Conservation (phyloP, 2,888 invertebrate species). For the Chrysotoxum bicinctum region DNA sequence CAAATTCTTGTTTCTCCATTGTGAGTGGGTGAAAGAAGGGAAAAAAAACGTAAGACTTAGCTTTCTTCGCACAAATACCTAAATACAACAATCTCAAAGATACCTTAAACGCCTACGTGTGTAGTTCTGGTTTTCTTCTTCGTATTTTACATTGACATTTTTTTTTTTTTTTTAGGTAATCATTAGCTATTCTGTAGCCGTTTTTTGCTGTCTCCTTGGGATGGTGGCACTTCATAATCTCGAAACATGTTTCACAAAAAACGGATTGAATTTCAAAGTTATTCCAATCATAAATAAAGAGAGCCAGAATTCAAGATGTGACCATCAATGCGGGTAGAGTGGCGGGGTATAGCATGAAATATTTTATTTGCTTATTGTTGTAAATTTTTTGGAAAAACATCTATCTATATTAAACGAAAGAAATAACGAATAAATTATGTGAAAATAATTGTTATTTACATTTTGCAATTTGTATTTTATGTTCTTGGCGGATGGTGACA, state of each 20-base stretch:
- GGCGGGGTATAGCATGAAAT: neutral
- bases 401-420: neutral
- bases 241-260: constrained; percentile 48
- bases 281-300: constrained; percentile 60
- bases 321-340: constrained; percentile 35
- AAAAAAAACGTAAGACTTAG: constrained; percentile 20
- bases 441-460: constrained; percentile 22
- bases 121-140: constrained; percentile 25
- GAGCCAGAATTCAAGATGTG: constrained; percentile 56
- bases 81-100: neutral
- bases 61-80: constrained; percentile 14
- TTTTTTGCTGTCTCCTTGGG: constrained; percentile 35
- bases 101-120: constrained; percentile 45
- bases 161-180: constrained; percentile 55
- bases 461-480: constrained; percentile 18
- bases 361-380: neutral
- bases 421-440: constrained; percentile 14
- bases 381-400: neutral
- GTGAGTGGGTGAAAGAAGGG: constrained; percentile 46
- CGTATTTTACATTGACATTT: constrained; percentile 38
- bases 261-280: constrained; percentile 68
- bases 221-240: constrained; percentile 64
- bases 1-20: constrained; percentile 22
- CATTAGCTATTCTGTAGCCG: constrained; percentile 70
- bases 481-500: constrained; percentile 27